phyloP scores from a whole-genome alignment of 1,140 invertebrate genomes.

The Brachionus koreanus region DNA sequence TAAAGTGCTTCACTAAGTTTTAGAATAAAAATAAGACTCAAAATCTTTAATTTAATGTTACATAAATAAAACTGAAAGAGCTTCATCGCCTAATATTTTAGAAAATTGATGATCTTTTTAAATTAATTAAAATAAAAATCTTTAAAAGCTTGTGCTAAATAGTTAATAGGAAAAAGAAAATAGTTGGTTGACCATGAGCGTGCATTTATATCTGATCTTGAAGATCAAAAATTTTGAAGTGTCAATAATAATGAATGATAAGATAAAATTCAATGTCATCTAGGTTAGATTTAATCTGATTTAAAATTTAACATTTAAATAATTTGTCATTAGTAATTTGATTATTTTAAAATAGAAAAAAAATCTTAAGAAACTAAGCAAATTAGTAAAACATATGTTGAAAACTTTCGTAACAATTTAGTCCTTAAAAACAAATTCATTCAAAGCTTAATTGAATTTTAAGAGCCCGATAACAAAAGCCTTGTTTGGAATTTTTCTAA shows the following conservation, averaged over 20 bases:
- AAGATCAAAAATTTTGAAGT: neutral
- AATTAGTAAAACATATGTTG: neutral
- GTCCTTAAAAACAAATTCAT: neutral
- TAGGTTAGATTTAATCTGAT: neutral
- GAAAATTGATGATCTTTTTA: too few species aligned
- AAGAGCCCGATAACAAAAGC: neutral
- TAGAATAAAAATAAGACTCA: too few species aligned
- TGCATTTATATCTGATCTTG: neutral
- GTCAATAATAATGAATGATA: neutral
- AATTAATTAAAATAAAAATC: too few species aligned
- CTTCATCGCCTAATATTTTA: too few species aligned
- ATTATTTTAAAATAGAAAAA: neutral
- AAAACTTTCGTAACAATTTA: neutral
- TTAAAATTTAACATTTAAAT: neutral
- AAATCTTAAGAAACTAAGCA: conserved; percentile 1
- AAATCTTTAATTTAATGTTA: too few species aligned
- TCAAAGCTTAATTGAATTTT: neutral
- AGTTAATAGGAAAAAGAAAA: neutral
- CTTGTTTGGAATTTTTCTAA: neutral
- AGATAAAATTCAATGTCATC: neutral
- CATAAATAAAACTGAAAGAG: too few species aligned
- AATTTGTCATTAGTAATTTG: neutral
- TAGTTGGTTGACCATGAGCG: neutral
- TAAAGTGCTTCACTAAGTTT: too few species aligned
- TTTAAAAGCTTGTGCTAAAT: neutral